Conservation (phyloP, 2,888 invertebrate genomes). For the Acanthoscelides obtectus region DNA sequence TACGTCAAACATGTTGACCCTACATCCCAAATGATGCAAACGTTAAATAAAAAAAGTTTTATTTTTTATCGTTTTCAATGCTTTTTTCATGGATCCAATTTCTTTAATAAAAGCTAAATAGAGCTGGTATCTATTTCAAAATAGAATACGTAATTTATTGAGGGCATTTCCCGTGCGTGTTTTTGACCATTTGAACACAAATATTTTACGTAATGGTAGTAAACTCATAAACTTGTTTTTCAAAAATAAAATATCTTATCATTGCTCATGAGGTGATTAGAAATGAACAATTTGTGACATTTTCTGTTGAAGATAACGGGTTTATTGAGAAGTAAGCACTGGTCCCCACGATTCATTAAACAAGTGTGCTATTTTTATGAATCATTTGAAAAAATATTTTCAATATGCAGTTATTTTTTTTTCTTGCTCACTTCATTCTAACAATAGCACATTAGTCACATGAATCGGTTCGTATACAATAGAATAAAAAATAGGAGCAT, state of each 20-base stretch:
- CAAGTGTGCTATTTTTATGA: background rate
- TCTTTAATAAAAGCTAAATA: too few species aligned
- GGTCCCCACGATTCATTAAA: background rate
- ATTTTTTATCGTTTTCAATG: too few species aligned
- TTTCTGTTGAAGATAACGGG: background rate
- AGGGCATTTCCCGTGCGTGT: too few species aligned
- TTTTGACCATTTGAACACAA: too few species aligned
- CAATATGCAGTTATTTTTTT: background rate
- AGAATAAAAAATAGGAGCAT: too few species aligned
- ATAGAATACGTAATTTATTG: background rate
- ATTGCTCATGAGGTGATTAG: background rate
- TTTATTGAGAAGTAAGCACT: background rate
- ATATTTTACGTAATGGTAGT: background rate
- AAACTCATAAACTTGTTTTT: constrained; percentile 30
- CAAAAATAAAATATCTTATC: constrained; percentile 26
- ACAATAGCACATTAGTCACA: background rate
- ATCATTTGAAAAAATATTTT: background rate
- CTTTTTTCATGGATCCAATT: too few species aligned
- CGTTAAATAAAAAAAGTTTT: too few species aligned
- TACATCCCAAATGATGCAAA: too few species aligned
- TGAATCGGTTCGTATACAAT: background rate
- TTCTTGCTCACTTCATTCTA: background rate
- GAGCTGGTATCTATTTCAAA: background rate
- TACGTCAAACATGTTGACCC: too few species aligned
- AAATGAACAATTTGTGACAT: background rate